A percentile compares a stretch with the other conserved stretches of the same genome.
Conservation (phyloP, 1,140 invertebrate species). For the Drosophila bocqueti region DNA sequence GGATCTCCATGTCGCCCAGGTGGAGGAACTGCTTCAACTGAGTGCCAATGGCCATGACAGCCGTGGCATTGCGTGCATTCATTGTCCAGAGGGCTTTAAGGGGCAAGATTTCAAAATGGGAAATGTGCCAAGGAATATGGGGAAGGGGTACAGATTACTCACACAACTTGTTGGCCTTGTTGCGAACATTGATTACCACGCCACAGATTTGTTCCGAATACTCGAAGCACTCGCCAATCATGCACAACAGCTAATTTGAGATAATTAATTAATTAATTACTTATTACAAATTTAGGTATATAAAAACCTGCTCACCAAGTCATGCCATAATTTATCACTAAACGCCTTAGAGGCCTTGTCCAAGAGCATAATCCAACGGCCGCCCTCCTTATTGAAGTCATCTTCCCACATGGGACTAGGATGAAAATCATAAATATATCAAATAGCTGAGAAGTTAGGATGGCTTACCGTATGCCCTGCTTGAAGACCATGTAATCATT, state of each 20-base stretch:
- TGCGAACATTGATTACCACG: slow-evolving; percentile 96
- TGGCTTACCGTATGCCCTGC: slow-evolving; percentile 91
- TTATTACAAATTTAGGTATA: too few species aligned
- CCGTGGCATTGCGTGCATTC: slow-evolving; percentile 90
- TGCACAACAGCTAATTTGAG: slow-evolving; percentile 89
- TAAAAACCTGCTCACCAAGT: slow-evolving; percentile 90
- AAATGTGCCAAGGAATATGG: not conserved
- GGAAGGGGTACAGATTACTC: slow-evolving; percentile 19
- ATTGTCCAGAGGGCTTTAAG: slow-evolving; percentile 94
- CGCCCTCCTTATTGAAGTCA: slow-evolving; percentile 92
- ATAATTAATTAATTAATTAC: not conserved
- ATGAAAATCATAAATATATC: not conserved
- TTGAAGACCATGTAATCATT: slow-evolving; percentile 99
- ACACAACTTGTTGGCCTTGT: slow-evolving; percentile 95
- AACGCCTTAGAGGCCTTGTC: slow-evolving; percentile 93
- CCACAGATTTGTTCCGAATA: slow-evolving; percentile 97
- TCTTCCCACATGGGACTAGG: slow-evolving; percentile 99
- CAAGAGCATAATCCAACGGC: slow-evolving; percentile 97
- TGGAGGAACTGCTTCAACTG: slow-evolving; percentile 94
- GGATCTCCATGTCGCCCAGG: slow-evolving; percentile 85
- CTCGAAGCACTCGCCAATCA: slow-evolving; percentile 99
- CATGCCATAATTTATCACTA: slow-evolving; percentile 97
- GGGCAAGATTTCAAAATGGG: slow-evolving; percentile 20
- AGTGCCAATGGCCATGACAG: slow-evolving; percentile 92
- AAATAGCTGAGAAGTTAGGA: not conserved